Base-by-base conservation (phyloP, 53 echinoderm and acorn worm genomes). In the Crossaster papposus region DNA sequence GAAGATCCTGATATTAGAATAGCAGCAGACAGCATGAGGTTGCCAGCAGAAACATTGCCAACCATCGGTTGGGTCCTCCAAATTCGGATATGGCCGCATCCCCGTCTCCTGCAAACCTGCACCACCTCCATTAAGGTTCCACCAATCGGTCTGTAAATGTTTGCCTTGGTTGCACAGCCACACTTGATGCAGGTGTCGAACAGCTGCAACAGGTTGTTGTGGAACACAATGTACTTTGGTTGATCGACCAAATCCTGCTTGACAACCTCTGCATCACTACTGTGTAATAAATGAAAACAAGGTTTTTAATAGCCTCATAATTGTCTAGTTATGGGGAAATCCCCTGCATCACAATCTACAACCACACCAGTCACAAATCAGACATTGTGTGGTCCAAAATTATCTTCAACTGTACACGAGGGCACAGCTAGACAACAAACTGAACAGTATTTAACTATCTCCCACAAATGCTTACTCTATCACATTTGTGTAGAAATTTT, bases 191-290 rank as follows among this genome's bases (percentile, higher is more conserved):
- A 86, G 2, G 23, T 51, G 26, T 53, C 30, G 10, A 72, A 72
- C 7, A 86, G 73, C 34, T 73, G 14, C 20, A 86, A 15, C 14
- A 86, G 28, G 30, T 74, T 72, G 36, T 50, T 38, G 34, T 86
- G 86, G 31, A 86, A 86, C 18, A 86, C 73, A 3, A 86, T 73
- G 23, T 86, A 86, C 52, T 86, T 73, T 24, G 74, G 73, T 58
- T 86, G 73, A 51, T 51, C 24, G 0, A 78, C 78, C 78, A 78
- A 20, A 78, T 51, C 78, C 5, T 78, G n/a, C n/a, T n/a, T n/a
- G n/a, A n/a, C n/a, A n/a, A n/a, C n/a, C n/a, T n/a, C n/a, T n/a
- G n/a, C n/a, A n/a, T n/a, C n/a, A n/a, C n/a, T n/a, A n/a, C n/a
- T n/a, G n/a, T n/a, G n/a, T n/a, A n/a, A n/a, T n/a, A n/a, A n/a